These are phyloP conservation scores for Lanius ludovicianus DNA, from an alignment of 2,113 vertebrate species.

Conservation along the genomic window DNA sequence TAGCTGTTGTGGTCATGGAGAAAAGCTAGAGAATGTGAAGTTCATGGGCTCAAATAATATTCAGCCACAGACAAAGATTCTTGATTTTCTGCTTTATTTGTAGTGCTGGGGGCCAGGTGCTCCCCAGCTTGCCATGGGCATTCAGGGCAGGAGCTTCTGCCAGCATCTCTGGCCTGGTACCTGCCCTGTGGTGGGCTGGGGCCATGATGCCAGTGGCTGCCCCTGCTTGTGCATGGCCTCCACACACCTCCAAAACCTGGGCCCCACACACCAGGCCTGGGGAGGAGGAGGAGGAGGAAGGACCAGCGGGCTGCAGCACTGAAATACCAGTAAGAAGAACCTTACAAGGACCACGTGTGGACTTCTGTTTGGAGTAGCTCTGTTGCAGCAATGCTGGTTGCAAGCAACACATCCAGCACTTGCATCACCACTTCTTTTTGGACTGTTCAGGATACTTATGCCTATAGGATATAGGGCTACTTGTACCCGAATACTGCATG, in stretches of 20 bases:
- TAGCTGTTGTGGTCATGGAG: background rate
- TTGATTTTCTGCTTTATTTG: background rate
- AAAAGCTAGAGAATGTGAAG: background rate
- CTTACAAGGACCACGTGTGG: accelerated
- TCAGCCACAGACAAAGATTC: background rate
- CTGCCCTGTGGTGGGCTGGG: background rate
- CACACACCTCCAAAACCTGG: accelerated
- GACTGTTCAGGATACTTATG: background rate
- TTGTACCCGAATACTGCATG: background rate
- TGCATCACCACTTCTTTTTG: background rate
- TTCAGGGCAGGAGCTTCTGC: background rate
- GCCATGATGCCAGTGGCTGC: accelerated
- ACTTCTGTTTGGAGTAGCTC: background rate
- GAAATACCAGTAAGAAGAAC: background rate
- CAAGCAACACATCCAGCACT: background rate
- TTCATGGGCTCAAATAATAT: background rate
- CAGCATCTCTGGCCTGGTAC: background rate
- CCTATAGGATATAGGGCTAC: background rate
- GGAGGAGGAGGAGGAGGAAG: background rate
- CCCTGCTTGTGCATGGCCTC: background rate
- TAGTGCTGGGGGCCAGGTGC: background rate
- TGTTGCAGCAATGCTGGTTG: background rate
- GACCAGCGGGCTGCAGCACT: background rate
- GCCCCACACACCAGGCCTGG: background rate
- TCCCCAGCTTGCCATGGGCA: background rate